phyloP scores from a whole-genome alignment of 2,113 vertebrate species.

The Gallinago jamesoni region DNA sequence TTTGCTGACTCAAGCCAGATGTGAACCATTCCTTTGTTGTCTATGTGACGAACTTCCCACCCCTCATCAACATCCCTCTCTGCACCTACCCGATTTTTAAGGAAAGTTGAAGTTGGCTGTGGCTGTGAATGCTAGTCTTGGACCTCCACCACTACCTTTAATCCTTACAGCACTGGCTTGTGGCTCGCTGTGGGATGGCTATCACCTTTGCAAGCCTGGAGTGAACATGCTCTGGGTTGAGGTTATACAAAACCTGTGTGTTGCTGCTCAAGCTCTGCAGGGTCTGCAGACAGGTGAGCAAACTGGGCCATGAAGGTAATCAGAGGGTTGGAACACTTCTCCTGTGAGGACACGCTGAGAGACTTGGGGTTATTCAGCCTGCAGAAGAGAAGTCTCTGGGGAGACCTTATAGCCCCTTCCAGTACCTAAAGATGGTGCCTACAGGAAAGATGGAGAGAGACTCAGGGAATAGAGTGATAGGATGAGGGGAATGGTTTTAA shows the following conservation, averaged over 20 bases:
- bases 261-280: neutral
- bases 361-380: no score
- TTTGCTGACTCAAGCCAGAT: neutral
- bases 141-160: neutral
- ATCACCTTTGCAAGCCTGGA: neutral
- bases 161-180: fast-evolving
- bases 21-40: neutral
- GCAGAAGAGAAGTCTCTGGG: no score
- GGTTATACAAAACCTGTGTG: fast-evolving
- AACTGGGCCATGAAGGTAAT: neutral
- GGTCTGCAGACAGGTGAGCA: neutral
- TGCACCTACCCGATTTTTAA: neutral
- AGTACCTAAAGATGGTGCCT: no score
- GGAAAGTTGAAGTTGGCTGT: neutral
- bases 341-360: no score
- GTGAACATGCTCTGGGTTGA: neutral
- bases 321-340: no score
- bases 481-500: no score
- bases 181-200: neutral
- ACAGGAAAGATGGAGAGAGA: no score
- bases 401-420: no score
- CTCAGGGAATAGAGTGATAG: no score
- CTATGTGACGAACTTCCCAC: neutral
- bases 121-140: neutral
- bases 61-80: neutral